These are phyloP conservation scores for Pantherophis vulpinus DNA, from an alignment of 2,797 vertebrate species.

Conservation along the genomic window DNA sequence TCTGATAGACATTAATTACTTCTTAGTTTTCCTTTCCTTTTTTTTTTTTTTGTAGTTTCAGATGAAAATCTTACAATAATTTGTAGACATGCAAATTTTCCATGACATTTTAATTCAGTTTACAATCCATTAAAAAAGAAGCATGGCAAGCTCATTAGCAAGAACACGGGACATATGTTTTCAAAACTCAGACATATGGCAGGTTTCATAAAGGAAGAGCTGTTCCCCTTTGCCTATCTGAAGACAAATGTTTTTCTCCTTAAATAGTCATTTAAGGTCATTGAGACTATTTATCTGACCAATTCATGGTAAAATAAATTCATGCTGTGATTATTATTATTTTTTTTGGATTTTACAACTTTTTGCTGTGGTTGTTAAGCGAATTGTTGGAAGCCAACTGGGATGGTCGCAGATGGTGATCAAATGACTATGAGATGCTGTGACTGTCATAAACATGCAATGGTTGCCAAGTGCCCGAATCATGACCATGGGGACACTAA, in stretches of 20 bases:
- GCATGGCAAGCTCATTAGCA: not conserved
- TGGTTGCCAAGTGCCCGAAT: too few species aligned
- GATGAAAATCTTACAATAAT: conserved; percentile 1
- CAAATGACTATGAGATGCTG: not conserved
- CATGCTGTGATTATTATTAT: not conserved
- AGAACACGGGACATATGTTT: not conserved
- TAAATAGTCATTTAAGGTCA: conserved; percentile 1
- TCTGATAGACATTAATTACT: not conserved
- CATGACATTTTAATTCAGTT: conserved; percentile 38
- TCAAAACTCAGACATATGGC: conserved; percentile 8
- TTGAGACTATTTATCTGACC: not conserved
- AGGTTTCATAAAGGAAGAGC: conserved; percentile 16
- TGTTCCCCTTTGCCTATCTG: not conserved
- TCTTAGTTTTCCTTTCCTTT: not conserved
- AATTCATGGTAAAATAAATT: not conserved
- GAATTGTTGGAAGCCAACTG: not conserved
- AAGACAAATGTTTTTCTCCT: not conserved
- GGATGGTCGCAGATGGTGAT: not conserved
- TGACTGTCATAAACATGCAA: not conserved
- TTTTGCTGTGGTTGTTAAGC: not conserved
- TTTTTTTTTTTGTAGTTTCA: not conserved
- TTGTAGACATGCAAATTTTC: conserved; percentile 15
- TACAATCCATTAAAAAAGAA: conserved; percentile 32
- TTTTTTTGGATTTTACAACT: not conserved
- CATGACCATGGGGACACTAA: too few species aligned